phyloP scores from a whole-genome alignment of 2,113 vertebrate genomes.

The Rhizomys pruinosus region DNA sequence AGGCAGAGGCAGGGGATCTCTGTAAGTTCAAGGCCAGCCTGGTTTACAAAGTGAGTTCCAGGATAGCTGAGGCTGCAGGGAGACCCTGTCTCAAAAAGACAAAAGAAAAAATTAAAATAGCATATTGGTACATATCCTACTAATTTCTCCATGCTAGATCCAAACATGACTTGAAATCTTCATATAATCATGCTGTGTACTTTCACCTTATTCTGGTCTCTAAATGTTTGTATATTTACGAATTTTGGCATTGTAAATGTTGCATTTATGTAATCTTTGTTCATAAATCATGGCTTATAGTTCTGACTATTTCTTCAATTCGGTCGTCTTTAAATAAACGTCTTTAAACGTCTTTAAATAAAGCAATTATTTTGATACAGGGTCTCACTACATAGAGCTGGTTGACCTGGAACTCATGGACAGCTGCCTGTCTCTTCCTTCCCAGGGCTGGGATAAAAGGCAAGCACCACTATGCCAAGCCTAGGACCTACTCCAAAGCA shows the following conservation, averaged over 20 bases:
- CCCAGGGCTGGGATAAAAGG: no score
- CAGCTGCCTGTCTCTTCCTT: no score
- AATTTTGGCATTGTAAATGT: slow-evolving; percentile 5
- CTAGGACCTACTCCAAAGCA: no score
- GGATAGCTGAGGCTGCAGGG: no score
- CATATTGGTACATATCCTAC: not conserved
- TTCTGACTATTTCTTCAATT: not conserved
- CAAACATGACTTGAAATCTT: not conserved
- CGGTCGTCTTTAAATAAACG: not conserved
- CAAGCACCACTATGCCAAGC: no score
- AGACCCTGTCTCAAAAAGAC: no score
- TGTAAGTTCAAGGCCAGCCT: no score
- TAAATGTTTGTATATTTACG: not conserved
- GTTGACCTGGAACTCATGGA: no score
- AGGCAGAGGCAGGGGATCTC: no score
- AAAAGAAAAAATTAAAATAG: not conserved
- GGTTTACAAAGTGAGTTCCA: no score
- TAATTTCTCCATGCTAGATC: not conserved
- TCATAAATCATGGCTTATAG: not conserved
- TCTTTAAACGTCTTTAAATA: not conserved
- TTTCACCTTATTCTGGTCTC: not conserved
- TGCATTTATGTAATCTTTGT: not conserved
- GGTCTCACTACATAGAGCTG: no score
- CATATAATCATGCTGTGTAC: not conserved
- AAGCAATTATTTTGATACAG: no score